Evolutionary conservation across 2,113 vertebrate genomes (phyloP).

Genomic region (Misgurnus anguillicaudatus): DNA sequence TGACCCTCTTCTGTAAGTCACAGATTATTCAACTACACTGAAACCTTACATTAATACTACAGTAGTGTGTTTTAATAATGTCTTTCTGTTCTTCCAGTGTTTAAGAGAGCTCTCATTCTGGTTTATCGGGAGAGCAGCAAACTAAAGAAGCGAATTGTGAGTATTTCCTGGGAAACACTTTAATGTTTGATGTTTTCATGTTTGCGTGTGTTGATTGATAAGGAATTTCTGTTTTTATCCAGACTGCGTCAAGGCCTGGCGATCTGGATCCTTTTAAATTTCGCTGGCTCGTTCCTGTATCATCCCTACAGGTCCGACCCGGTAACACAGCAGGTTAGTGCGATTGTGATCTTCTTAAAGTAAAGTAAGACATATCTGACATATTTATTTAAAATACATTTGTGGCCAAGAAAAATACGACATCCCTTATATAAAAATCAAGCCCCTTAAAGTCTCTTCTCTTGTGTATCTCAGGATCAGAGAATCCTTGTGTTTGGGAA

Average conservation of each 20-base stretch:
- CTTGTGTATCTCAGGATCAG: conserved; percentile 74
- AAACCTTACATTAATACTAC: background rate
- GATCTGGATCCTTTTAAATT: conserved; percentile 93
- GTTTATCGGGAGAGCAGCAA: conserved; percentile 87
- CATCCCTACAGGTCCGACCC: conserved; percentile 85
- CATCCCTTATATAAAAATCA: too few relatives aligned
- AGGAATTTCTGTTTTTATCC: conserved; percentile 31
- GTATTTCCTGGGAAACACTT: conserved; percentile 45
- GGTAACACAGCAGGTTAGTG: conserved; percentile 84
- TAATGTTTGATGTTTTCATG: background rate
- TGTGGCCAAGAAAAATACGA: background rate
- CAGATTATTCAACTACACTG: background rate
- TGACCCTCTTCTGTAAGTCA: conserved; percentile 88
- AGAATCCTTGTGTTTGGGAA: conserved; percentile 88
- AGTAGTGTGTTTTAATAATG: background rate
- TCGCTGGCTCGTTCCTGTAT: conserved; percentile 92
- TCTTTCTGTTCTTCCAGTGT: conserved; percentile 71
- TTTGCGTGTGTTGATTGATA: background rate
- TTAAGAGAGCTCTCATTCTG: conserved; percentile 87
- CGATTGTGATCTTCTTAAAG: conserved; percentile 7
- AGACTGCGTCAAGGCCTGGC: conserved; percentile 79
- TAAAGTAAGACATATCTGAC: too few relatives aligned
- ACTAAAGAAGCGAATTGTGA: conserved; percentile 87
- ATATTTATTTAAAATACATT: too few relatives aligned
- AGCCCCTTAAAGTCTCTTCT: background rate